phyloP scores from a whole-genome alignment of 2,113 vertebrate genomes.

The Eublepharis macularius region DNA sequence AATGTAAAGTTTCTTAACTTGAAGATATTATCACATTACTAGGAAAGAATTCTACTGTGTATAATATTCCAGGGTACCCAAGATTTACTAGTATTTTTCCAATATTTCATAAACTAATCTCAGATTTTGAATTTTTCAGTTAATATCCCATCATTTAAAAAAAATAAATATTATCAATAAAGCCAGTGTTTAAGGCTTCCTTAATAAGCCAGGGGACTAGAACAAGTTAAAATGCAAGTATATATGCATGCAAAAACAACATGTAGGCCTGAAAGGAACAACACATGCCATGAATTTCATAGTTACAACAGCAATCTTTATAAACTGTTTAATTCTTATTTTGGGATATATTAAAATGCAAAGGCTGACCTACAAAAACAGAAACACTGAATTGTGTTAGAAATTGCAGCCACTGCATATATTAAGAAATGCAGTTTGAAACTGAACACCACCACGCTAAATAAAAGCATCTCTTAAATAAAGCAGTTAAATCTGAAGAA shows the following conservation, averaged over 20 bases:
- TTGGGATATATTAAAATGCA: conserved; percentile 1
- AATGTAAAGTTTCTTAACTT: neutral
- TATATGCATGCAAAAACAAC: neutral
- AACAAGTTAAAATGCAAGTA: neutral
- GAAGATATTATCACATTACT: neutral
- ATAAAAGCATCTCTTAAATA: neutral
- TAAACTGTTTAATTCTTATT: neutral
- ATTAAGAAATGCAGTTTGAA: neutral
- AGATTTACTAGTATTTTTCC: neutral
- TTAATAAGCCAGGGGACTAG: neutral
- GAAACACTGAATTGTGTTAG: neutral
- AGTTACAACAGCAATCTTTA: neutral
- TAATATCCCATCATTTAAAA: neutral
- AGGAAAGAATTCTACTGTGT: neutral
- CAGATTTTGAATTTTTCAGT: neutral
- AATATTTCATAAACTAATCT: neutral
- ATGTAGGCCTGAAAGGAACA: neutral
- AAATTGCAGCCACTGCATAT: neutral
- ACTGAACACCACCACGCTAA: neutral
- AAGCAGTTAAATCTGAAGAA: neutral
- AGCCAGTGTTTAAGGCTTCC: neutral
- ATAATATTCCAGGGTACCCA: neutral
- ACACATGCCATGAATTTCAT: neutral
- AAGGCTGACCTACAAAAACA: conserved; percentile 4
- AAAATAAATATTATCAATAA: neutral